Evolutionary conservation across 2,113 vertebrate species (phyloP), one percentile per base, ranked within the genome.

Genomic region (Okapia johnstoni): DNA sequence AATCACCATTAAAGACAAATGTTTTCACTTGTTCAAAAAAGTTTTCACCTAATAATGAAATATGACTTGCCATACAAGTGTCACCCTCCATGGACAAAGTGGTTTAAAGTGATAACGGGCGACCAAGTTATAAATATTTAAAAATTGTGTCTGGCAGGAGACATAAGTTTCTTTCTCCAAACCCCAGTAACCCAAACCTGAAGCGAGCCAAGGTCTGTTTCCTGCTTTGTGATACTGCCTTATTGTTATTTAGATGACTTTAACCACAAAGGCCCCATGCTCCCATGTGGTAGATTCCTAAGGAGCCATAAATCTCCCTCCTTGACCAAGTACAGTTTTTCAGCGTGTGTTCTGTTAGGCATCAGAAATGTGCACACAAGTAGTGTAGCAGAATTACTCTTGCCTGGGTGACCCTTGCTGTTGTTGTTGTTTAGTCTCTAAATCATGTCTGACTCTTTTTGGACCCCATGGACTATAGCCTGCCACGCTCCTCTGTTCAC

Each of bases 1-100:
- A 97, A 93, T 97, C 96, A 86, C 40, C 28, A 90, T 95, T 98
- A 90, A 96, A 97, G 92, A 96, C 60, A 96, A 96, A 96, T 97
- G 81, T 90, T 96, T 98, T 96, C 81, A 81, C 83, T 97, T 80
- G 80, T 95, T 97, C 52, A 93, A 88, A 97, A 97, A 86, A 63
- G 12, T 93, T 96, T 97, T 85, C 28, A 50, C 70, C 77, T 94
- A 60, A 96, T 93, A 89, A 97, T 98, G 95, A 97, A 97, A 96
- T 96, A 93, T 88, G 93, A 92, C 95, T 97, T 97, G 76, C 96
- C 16, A 70, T 66, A 66, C 85, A 94, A 95, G 36, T 90, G 90
- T 81, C 90, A 93, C 77, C 83, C 43, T 96, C 93, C 79, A 70
- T 86, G 92, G 48, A 88, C 95, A 95, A 91, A 94, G 86, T 96